phyloP scores from a whole-genome alignment of 2,113 vertebrate species.

The Epinephelus moara region DNA sequence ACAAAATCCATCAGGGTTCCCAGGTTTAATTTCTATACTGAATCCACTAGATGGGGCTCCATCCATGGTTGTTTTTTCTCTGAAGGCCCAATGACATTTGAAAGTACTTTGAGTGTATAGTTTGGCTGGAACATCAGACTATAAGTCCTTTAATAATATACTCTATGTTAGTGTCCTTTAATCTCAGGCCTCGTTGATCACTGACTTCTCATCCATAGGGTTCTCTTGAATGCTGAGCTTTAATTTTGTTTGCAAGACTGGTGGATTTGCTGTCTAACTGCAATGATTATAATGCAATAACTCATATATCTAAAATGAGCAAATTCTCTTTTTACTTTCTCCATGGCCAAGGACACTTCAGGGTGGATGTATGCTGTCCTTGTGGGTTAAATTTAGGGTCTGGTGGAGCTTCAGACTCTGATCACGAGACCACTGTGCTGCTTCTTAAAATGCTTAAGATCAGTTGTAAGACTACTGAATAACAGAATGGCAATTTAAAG shows the following conservation, averaged over 20 bases:
- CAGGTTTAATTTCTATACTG: constrained; percentile 4
- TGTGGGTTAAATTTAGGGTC: background rate
- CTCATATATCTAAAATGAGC: background rate
- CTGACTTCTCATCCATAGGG: background rate
- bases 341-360: constrained; percentile 3
- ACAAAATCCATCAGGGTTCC: background rate
- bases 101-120: background rate
- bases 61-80: constrained; percentile 3
- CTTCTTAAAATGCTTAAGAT: background rate
- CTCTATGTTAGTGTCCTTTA: background rate
- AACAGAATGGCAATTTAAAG: background rate
- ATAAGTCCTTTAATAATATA: constrained; percentile 21
- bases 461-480: background rate
- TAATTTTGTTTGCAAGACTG: constrained; percentile 13
- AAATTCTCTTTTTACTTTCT: background rate
- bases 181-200: constrained; percentile 22
- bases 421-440: background rate
- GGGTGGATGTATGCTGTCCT: background rate
- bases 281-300: constrained; percentile 27
- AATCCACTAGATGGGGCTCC: constrained; percentile 70
- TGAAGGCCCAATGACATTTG: background rate
- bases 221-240: constrained; percentile 14
- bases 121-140: constrained; percentile 11
- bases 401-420: background rate
- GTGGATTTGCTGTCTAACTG: background rate